Conservation (phyloP, 2,888 invertebrate species). For the Tryphoninae sp. region DNA sequence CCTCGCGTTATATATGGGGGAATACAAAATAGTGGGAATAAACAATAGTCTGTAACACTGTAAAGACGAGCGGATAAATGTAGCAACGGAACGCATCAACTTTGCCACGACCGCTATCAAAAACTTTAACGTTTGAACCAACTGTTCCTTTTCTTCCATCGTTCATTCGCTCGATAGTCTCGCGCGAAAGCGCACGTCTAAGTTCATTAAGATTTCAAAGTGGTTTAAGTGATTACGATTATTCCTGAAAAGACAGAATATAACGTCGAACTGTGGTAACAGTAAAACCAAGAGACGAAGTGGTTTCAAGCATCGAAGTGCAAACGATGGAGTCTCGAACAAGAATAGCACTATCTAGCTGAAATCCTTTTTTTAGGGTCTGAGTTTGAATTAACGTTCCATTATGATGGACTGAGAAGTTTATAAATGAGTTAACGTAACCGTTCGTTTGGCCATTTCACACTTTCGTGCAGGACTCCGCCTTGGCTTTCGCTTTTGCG, state of each 20-base stretch:
- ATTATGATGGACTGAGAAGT: conserved; percentile 27
- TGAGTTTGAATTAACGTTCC: conserved; percentile 31
- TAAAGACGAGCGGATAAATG: not conserved
- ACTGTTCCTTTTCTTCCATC: conserved; percentile 32
- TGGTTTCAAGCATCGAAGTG: conserved; percentile 28
- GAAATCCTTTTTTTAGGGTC: conserved; percentile 18
- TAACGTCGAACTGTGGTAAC: conserved; percentile 42
- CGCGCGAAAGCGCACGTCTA: conserved; percentile 31
- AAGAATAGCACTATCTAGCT: conserved; percentile 17
- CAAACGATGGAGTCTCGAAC: conserved; percentile 11
- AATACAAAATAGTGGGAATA: conserved; percentile 20
- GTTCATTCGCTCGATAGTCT: conserved; percentile 7
- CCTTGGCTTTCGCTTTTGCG: not conserved
- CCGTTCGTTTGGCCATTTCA: not conserved
- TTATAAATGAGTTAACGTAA: conserved; percentile 28
- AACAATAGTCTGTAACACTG: not conserved
- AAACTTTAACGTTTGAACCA: conserved; percentile 44
- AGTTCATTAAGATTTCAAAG: conserved; percentile 62
- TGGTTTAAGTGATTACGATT: conserved; percentile 62
- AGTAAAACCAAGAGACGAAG: conserved; percentile 28
- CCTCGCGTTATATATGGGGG: not conserved
- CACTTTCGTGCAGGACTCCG: not conserved
- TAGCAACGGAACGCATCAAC: conserved; percentile 9
- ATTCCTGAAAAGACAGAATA: conserved; percentile 32
- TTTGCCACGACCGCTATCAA: conserved; percentile 18